These are phyloP conservation scores for Caenorhabditis sulstoni DNA, from an alignment of 2,888 invertebrate species.

Conservation along the genomic window DNA sequence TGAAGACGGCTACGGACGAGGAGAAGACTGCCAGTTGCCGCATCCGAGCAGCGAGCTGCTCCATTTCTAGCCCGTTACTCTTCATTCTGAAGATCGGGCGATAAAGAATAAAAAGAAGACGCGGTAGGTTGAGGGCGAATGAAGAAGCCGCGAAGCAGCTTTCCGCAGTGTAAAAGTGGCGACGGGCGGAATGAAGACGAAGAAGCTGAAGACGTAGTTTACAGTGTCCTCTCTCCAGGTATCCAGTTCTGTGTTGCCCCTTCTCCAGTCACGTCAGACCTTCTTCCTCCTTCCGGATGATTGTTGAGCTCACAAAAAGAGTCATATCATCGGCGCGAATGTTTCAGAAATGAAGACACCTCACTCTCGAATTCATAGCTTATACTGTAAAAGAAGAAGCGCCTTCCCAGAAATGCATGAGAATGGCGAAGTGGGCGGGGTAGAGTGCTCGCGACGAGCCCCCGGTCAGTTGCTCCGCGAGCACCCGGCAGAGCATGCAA, in stretches of 20 bases:
- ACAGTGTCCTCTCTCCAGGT: slow-evolving; percentile 23
- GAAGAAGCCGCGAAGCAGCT: slow-evolving; percentile 31
- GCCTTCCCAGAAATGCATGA: slow-evolving; percentile 48
- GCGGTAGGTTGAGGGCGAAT: slow-evolving; percentile 10
- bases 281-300: slow-evolving; percentile 9
- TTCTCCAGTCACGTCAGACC: neutral
- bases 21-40: slow-evolving; percentile 53
- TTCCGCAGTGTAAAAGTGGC: slow-evolving; percentile 47
- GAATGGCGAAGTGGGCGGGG: slow-evolving; percentile 36
- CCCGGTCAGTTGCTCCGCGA: slow-evolving; percentile 19
- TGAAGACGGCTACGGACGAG: slow-evolving; percentile 46
- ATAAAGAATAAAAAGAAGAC: neutral
- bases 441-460: neutral
- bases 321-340: slow-evolving; percentile 23
- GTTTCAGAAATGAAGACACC: slow-evolving; percentile 48
- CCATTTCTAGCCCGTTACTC: slow-evolving; percentile 44
- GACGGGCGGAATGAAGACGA: slow-evolving; percentile 20
- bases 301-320: slow-evolving; percentile 14
- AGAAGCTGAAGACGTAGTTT: slow-evolving; percentile 29
- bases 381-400: slow-evolving; percentile 18
- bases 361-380: slow-evolving; percentile 39
- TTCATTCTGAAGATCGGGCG: slow-evolving; percentile 17
- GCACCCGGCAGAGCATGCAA: slow-evolving; percentile 65
- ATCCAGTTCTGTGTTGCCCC: slow-evolving; percentile 16
- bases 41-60: slow-evolving; percentile 43